Base-by-base conservation (phyloP, 2,113 vertebrate genomes). In the Neoarius graeffei region DNA sequence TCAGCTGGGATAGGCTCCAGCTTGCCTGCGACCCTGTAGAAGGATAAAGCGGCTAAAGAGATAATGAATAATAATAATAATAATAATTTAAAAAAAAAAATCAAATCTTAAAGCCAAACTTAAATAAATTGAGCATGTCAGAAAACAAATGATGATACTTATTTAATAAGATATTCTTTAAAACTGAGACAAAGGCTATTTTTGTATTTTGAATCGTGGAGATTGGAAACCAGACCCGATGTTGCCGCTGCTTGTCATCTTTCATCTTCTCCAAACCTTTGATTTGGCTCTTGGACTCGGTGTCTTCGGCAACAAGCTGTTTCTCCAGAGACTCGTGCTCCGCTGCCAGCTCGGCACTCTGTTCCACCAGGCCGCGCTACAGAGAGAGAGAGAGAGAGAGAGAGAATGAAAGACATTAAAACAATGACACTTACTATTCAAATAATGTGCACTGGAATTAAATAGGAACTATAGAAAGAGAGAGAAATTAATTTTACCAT, bases 241-340 rank as follows among this genome's bases (percentile, higher is more conserved):
- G 95, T 83, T 96, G 96, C 88, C 94, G 96, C 92, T 95, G 95
- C 82, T 95, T 95, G 62, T 97, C 96, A 7, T 97, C 95, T 89
- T 93, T 93, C 52, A 94, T 94, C 87, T 95, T 95, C 87, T 96
- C 93, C 48, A 97, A 94, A 54, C 93, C 93, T 86, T 95, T 94
- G 0, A 96, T 91, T 30, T 95, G 94, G 4, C 95, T 93, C 85
- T 96, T 95, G 67, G 96, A 93, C 85, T 96, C 94, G 13, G 95
- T 94, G 91, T 97, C 94, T 86, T 96, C 95, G 30, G 94, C 94
- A 76, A 93, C 94, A 89, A 96, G 95, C 13, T 95, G 95, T 93
- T 96, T 95, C 88, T 96, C 0, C 76, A 97, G 94, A 80, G 95
- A 94, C 87, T 96, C 95, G 85, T 95, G 97, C 0, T 88, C 79